Percentiles rank a stretch among this genome's conserved stretches.
These are phyloP conservation scores for Phrynocephalus vlangalii DNA, from an alignment of 2,797 vertebrate genomes.

Conservation along the genomic window DNA sequence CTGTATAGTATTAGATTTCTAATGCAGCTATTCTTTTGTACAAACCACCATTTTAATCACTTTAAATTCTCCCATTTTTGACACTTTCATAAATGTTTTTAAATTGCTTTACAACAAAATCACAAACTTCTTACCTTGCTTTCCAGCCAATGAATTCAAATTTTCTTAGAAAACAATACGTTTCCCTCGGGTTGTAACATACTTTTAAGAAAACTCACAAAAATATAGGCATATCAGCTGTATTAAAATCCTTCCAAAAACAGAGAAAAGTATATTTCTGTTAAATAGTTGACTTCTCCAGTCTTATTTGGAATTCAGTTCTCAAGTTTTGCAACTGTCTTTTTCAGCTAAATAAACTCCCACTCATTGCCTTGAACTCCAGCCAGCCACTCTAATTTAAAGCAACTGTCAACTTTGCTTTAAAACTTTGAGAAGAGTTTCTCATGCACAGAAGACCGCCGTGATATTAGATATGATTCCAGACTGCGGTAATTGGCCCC, in stretches of 20 bases:
- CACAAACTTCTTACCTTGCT: conserved; percentile 73
- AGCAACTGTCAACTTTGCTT: conserved; percentile 82
- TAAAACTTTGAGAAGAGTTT: conserved; percentile 74
- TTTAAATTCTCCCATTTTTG: neutral
- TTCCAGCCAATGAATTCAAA: conserved; percentile 42
- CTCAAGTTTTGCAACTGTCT: conserved; percentile 73
- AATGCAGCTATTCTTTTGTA: conserved; percentile 31
- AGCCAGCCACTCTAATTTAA: conserved; percentile 83
- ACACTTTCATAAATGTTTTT: conserved; percentile 36
- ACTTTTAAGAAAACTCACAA: conserved; percentile 48
- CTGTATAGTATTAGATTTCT: conserved; percentile 26
- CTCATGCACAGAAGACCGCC: conserved; percentile 46
- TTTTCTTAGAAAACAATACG: conserved; percentile 45
- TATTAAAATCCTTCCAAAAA: conserved; percentile 53
- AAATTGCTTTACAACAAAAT: conserved; percentile 49
- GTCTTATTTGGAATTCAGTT: conserved; percentile 64
- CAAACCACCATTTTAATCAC: conserved; percentile 27
- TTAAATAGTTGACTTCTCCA: conserved; percentile 47
- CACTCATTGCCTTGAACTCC: conserved; percentile 75
- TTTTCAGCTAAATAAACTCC: conserved; percentile 78
- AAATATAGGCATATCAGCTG: conserved; percentile 38
- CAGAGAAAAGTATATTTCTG: neutral
- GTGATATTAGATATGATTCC: conserved; percentile 22
- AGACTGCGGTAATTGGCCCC: conserved; percentile 35
- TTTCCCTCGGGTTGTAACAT: conserved; percentile 41